Base-by-base conservation (phyloP, 2,113 vertebrate species). In the Hemibagrus wyckioides region DNA sequence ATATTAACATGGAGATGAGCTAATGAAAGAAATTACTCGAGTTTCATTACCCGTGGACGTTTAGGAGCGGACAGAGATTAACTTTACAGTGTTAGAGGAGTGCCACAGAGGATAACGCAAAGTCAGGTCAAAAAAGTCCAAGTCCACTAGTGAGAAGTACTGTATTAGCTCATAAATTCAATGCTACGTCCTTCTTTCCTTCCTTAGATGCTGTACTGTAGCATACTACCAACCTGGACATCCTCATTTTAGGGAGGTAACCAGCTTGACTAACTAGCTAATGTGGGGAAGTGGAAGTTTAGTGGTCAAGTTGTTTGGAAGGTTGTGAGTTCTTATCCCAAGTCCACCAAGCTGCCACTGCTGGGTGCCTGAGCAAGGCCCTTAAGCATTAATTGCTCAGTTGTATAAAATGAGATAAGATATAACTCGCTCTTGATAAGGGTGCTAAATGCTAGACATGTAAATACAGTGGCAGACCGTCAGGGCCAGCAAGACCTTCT, bases 21-120 rank as follows among this genome's bases (percentile, higher is more conserved):
- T 90, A 90, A 90, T 89, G 85, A 89, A 87, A 90, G 69, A 88
- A 90, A 90, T 83, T 23, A 80, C 84, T 87, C 82, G 41, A 65
- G 36, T 87, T 89, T 86, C 80, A 90, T 87, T 89, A 89, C 48
- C 48, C 10, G n/a, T 52, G 83, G 80, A 87, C 63, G 61, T 90
- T 89, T 87, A 89, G 84, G 86, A 85, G 80, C 48, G 23, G 39
- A 54, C 39, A 44, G 84, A 84, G 63, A 75, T 73, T 63, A 76
- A 71, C 65, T 65, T 85, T 85, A 63, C n/a, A 69, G 52, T 61
- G 57, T 36, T 57, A 30, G 33, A 50, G 71, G 52, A 61, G 50
- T 48, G 76, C 63, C 54, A 54, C 33, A 44, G 75, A 83, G 19
- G 75, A 36, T 33, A 63, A 52, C 54, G 59, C 82, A 82, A 83